Evolutionary conservation across 2,797 vertebrate species (phyloP), one percentile per base, ranked within the genome.

Genomic region (Lutjanus campechanus): DNA sequence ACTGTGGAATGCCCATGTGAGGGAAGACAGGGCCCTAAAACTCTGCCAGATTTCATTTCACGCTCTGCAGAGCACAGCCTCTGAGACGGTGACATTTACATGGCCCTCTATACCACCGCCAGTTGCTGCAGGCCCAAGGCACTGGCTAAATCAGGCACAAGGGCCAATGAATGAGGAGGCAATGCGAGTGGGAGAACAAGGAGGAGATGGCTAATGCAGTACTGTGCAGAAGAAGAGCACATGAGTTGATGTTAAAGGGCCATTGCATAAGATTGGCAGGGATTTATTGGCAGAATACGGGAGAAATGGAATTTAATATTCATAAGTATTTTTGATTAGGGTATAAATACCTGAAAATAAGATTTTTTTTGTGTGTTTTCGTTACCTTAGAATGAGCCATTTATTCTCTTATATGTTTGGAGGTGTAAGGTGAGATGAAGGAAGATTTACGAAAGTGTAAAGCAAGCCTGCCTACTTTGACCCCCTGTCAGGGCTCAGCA

Each of bases 1-100:
- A 73, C 79, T 80, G 87, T 76, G 88, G 81, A 88, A 85, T 82
- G 90, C 94, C 93, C 90, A 88, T 93, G 91, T 81, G 81, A 89
- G 91, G 94, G 94, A 88, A 93, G 93, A 88, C 92, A 91, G 89
- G 94, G 90, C 92, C 92, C 95, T 94, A 92, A 94, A 96, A 96
- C 95, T 95, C 94, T 97, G 97, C 95, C 96, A 95, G 92, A 96
- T 93, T 96, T 96, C 95, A 97, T 98, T 98, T 98, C 96, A 96
- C 94, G 96, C 96, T 97, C 95, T 58, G 86, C 90, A 91, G 95
- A 98, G 95, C 97, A 96, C 93, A 95, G 96, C 94, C 93, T 95
- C 94, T 49, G 85, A 95, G 95, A 95, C 88, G 88, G 94, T 97
- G 96, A 96, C 92, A 93, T 96, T 96, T 96, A 95, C 94, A 94